Conservation (phyloP, 2,888 invertebrate species). For the Buathra laborator region DNA sequence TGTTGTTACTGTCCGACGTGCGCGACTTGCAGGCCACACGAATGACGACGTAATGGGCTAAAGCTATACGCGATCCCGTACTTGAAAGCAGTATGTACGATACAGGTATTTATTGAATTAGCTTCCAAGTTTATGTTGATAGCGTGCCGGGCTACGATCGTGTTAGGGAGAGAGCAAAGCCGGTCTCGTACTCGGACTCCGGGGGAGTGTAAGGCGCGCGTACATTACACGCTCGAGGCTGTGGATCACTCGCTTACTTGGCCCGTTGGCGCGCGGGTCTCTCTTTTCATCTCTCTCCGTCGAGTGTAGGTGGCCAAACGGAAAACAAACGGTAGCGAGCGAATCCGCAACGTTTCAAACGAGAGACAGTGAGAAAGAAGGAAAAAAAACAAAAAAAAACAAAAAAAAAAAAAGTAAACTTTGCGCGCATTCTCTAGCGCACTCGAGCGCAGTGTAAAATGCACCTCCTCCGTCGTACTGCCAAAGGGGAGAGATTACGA, state of each 20-base stretch:
- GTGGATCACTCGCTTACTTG: slow-evolving; percentile 21
- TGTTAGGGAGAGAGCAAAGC: not conserved
- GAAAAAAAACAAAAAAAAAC: slow-evolving; percentile 16
- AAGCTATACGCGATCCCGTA: slow-evolving; percentile 38
- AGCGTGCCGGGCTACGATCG: slow-evolving; percentile 22
- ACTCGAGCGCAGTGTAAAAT: slow-evolving; percentile 28
- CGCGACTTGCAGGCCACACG: slow-evolving; percentile 40
- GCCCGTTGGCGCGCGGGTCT: slow-evolving; percentile 1
- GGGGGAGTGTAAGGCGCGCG: slow-evolving; percentile 10
- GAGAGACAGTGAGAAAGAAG: not conserved
- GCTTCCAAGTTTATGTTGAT: slow-evolving; percentile 58
- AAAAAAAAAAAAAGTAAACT: slow-evolving; percentile 5
- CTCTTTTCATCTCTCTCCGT: not conserved
- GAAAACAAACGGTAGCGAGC: slow-evolving; percentile 7
- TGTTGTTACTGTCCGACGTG: slow-evolving; percentile 45
- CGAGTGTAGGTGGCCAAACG: slow-evolving; percentile 44
- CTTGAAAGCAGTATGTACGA: slow-evolving; percentile 51
- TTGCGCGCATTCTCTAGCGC: not conserved
- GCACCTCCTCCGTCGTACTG: not conserved
- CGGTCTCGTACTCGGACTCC: slow-evolving; percentile 5
- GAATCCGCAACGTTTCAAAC: slow-evolving; percentile 33
- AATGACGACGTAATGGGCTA: slow-evolving; percentile 51
- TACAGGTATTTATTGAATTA: slow-evolving; percentile 61
- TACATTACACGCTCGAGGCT: slow-evolving; percentile 32
- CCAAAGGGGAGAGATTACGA: slow-evolving; percentile 21